phyloP scores from a whole-genome alignment of 2,113 vertebrate genomes.

The Geococcyx californianus region DNA sequence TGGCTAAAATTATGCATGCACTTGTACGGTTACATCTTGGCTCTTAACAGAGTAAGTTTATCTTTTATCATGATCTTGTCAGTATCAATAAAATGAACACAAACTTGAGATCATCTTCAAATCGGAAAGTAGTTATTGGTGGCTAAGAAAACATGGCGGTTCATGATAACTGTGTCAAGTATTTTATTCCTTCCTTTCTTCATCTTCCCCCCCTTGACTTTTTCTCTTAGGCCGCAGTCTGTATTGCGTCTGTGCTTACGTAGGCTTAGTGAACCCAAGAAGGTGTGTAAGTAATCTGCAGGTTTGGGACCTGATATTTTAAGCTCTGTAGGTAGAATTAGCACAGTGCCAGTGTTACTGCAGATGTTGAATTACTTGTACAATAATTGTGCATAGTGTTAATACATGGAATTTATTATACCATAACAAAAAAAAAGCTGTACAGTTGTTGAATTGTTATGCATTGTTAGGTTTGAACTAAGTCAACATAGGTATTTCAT shows the following conservation, averaged over 20 bases:
- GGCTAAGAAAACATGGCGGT: not conserved
- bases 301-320: not conserved
- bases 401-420: not conserved
- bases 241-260: not conserved
- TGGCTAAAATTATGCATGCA: not conserved
- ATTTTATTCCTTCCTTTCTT: not conserved
- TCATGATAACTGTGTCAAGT: not conserved
- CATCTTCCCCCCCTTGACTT: not conserved
- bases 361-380: not conserved
- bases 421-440: not conserved
- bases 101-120: not conserved
- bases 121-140: not conserved
- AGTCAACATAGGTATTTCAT: not conserved
- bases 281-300: not conserved
- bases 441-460: accelerated
- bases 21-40: not conserved
- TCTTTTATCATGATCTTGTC: not conserved
- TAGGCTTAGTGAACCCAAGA: not conserved
- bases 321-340: not conserved
- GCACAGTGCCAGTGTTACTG: not conserved
- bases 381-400: not conserved
- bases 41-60: not conserved
- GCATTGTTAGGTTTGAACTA: not conserved
- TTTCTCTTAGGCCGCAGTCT: not conserved
- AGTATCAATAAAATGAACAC: not conserved